Evolutionary conservation across 2,888 invertebrate genomes (phyloP), one percentile per base, ranked within the genome.

Genomic region (Andrena haemorrhoa): DNA sequence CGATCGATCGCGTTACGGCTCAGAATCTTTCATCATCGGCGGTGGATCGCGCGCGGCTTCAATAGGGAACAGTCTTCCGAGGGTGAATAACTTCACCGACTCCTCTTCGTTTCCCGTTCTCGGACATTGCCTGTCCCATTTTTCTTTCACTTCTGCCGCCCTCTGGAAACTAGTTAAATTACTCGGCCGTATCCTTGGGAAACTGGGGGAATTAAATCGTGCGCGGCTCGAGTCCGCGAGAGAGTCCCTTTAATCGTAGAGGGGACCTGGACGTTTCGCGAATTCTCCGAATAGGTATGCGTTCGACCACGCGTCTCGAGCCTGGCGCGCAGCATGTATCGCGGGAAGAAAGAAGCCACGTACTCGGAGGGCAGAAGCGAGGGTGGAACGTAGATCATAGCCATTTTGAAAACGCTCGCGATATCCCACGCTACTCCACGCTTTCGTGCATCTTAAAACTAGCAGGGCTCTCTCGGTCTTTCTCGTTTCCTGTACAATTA

Each of bases 401-500:
- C 41, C 20, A 51, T 74, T 85, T 71, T 73, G 78, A 70, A 56
- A 58, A 47, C 35, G 47, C 56, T 33, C 41, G 47, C 53, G 70
- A 71, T 71, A 81, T 65, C 75, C 53, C 69, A 61, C 47, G 61
- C 47, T 51, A 10, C 7, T 56, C 63, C 8, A 35, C 31, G 51
- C 58, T 64, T 53, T 63, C 71, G 58, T 66, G 51, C 61, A 65
- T 33, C 70, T 77, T 73, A 66, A 71, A 80, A 65, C 56, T 56
- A 70, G 41, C 58, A 0, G 6, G 65, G 64, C 66, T 74, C 66
- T 66, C 75, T 75, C 72, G 51, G 51, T 79, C 61, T 82, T 75
- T 68, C 58, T 61, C 75, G 66, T 85, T 82, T 81, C 75, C 75
- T 68, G 61, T 51, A 66, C 74, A 70, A 84, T 84, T 76, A 47